Evolutionary conservation across 1,140 invertebrate genomes (phyloP).

Genomic region (Caenorhabditis brenneri): DNA sequence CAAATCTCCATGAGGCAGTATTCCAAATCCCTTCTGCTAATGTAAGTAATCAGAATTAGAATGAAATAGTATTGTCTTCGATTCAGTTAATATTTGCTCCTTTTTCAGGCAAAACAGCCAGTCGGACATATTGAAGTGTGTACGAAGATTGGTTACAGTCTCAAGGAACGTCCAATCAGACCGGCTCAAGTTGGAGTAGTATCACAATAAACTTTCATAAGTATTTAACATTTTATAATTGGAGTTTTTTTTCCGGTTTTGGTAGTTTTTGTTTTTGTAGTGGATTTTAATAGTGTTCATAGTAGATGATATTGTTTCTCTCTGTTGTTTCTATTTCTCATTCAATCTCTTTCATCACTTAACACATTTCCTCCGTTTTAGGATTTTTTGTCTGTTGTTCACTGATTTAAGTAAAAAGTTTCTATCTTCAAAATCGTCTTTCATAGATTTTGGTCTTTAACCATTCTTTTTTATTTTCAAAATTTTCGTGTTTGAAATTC

Average conservation of each 20-base stretch:
- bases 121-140: conserved; percentile 87
- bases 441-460: neutral
- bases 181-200: conserved; percentile 93
- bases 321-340: neutral
- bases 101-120: conserved; percentile 71
- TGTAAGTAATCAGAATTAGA: conserved; percentile 1
- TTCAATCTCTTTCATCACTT: neutral
- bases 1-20: conserved; percentile 91
- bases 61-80: no score
- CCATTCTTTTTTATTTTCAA: neutral
- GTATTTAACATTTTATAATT: neutral
- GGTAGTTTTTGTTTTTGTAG: conserved; percentile 11
- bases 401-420: no score
- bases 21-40: conserved; percentile 79
- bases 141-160: conserved; percentile 91
- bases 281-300: neutral
- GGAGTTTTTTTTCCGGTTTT: neutral
- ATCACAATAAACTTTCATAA: conserved; percentile 3
- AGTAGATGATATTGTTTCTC: neutral
- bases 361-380: neutral
- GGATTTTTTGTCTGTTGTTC: neutral
- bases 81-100: neutral
- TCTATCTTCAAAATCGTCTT: no score
- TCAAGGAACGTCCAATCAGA: conserved; percentile 88
- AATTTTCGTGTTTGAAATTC: neutral